Base-by-base conservation (phyloP, 2,888 invertebrate genomes). In the Epirrita christyi region DNA sequence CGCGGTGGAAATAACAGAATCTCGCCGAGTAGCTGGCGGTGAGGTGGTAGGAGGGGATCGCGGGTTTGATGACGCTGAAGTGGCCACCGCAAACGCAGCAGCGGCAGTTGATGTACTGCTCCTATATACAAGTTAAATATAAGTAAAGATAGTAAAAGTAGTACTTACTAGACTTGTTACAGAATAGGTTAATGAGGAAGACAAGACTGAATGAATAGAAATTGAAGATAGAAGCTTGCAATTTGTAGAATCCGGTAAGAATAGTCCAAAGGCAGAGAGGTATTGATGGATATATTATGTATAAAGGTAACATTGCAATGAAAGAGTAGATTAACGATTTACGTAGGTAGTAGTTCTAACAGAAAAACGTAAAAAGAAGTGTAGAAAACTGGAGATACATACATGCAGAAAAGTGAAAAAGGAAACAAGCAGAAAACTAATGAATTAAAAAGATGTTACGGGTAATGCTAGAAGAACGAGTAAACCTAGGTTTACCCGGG, bases 21-120 rank as follows among this genome's bases (percentile, higher is more conserved):
- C 96, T 63, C 89, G 72, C 55, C 90, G 73, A 0, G 83, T 76
- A 6, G 90, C 90, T 34, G 94, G 93, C 34, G 95, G 91, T 0
- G 91, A 91, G 0, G 82, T 85, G 0, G 88, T 81, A 0, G 91
- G 93, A 13, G 94, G 93, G 53, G 96, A 96, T 15, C 96, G 92
- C 1, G 96, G 96, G 78, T 97, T 97, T 51, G 96, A 96, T 0
- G 97, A 96, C 0, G 96, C 97, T 11, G 97, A 97, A 0, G 97
- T 97, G 6, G 98, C 97, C 37, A 97, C 97, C 4, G 98, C 98
- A 83, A 98, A 98, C 0, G 98, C 98, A 7, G 95, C 95, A 0
- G 97, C 97, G 1, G 98, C 96, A n/a, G 95, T 95, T 0, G 96
- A 96, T 0, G 96, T 96, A 80, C 96, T 96, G 85, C 96, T 96